Conservation (phyloP, 2,113 vertebrate genomes). For the Stegastes partitus region DNA sequence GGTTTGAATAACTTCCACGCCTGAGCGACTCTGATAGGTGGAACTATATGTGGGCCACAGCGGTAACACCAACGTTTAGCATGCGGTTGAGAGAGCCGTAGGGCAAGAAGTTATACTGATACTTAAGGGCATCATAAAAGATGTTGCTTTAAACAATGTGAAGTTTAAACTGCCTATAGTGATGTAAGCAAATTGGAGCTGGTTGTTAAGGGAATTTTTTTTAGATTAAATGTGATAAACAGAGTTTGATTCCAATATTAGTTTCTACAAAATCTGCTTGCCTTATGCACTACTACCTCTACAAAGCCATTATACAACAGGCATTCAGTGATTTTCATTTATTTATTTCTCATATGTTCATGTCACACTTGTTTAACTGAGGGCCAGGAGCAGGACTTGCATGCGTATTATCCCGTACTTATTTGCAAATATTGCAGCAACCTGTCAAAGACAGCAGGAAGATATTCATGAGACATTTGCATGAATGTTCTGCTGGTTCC, state of each 20-base stretch:
- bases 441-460: conserved; percentile 42
- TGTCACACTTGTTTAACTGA: background rate
- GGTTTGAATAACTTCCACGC: conserved; percentile 47
- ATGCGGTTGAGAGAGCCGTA: conserved; percentile 3
- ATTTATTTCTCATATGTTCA: background rate
- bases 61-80: conserved; percentile 22
- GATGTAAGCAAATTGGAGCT: background rate
- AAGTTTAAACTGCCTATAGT: background rate
- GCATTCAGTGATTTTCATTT: background rate
- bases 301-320: background rate
- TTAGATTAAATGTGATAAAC: background rate
- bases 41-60: conserved; percentile 12
- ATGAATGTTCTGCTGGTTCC: conserved; percentile 34
- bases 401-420: conserved; percentile 7
- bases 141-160: background rate
- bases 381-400: background rate
- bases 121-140: conserved; percentile 6
- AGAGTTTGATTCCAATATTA: background rate
- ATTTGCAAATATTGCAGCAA: conserved; percentile 38
- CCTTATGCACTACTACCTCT: background rate
- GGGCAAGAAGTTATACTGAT: conserved; percentile 3
- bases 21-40: conserved; percentile 24
- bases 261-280: background rate
- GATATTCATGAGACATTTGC: conserved; percentile 67
- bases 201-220: background rate